Base-by-base conservation (phyloP, 2,797 vertebrate genomes). In the Nyctalus aviator region DNA sequence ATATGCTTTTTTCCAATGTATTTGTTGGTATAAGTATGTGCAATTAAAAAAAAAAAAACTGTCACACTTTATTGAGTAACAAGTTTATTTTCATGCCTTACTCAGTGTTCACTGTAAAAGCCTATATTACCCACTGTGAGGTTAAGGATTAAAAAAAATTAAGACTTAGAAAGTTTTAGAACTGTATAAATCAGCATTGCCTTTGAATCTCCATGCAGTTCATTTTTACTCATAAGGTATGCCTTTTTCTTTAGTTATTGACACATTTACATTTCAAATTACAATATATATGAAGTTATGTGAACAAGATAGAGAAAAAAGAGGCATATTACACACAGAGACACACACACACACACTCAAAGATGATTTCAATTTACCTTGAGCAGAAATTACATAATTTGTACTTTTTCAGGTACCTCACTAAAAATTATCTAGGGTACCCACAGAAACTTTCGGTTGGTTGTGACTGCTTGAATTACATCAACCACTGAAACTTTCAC, bases 101-200 rank as follows among this genome's bases (percentile, higher is more conserved):
- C 5, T 90, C 59, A 27, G 21, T 71, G 69, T 92, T 57, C 30
- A 53, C 35, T 50, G 11, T 46, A 69, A 84, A 84, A 87, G 46
- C 5, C 5, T 68, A 8, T 90, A 64, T 90, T 78, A 62, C n/a
- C 30, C 20, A 41, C 21, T 46, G 27, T 72, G 35, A 90, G 8
- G 17, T 41, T 82, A 30, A 59, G 12, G 94, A 81, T 57, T 81
- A 84, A 94, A 84, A 46, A 57, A 35, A 73, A 71, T 81, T 87
- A 88, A 90, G 46, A 89, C 20, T 59, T 75, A 57, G n/a, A 48
- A 79, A 84, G 9, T 48, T 62, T 25, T 75, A 87, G 81, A 94
- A 48, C n/a, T 85, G 0, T 53, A 57, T 75, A 64, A 76, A 90
- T n/a, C 32, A 83, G 20, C 27, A 37, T 50, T 86, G 21, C 50